Conservation (phyloP, 2,113 vertebrate species). For the Pithys albifrons region DNA sequence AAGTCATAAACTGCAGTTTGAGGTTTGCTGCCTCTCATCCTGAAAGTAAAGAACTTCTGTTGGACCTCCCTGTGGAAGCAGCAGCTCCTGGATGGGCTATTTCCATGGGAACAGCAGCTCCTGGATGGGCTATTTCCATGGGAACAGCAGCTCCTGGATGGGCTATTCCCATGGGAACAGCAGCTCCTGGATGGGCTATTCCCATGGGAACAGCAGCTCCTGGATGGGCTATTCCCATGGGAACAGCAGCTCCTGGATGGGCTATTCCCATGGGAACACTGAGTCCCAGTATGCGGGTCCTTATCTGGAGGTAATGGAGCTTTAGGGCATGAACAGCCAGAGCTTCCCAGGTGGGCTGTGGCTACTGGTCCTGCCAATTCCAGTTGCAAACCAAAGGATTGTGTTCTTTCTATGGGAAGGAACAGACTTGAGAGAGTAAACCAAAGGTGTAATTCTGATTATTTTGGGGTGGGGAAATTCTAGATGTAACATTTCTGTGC, state of each 20-base stretch:
- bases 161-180: too few species aligned
- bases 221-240: neutral
- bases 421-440: neutral
- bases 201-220: too few species aligned
- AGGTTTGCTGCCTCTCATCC: neutral
- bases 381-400: neutral
- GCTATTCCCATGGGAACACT: too few species aligned
- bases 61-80: neutral
- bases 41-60: neutral
- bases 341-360: neutral
- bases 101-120: neutral
- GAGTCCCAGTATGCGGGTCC: neutral
- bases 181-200: too few species aligned
- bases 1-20: neutral
- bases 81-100: accelerated
- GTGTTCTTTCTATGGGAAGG: neutral
- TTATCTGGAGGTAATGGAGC: neutral
- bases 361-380: neutral
- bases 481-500: neutral
- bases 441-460: neutral
- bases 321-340: neutral
- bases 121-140: too few species aligned
- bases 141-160: too few species aligned
- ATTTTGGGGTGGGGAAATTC: neutral
- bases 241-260: too few species aligned